Evolutionary conservation across 2,797 vertebrate genomes (phyloP), one percentile per base, ranked within the genome.

Genomic region (Spinibarbus caldwelli): DNA sequence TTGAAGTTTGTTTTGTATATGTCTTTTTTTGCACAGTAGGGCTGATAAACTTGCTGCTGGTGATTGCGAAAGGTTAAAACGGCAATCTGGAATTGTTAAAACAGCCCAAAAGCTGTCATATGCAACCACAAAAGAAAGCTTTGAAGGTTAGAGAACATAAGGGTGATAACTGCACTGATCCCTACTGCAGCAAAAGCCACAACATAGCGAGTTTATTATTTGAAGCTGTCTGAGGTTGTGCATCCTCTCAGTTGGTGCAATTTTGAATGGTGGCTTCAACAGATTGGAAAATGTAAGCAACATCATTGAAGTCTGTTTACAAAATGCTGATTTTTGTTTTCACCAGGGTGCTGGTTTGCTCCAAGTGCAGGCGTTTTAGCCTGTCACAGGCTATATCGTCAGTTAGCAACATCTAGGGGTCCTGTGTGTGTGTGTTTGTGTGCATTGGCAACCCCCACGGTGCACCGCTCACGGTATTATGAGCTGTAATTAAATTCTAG

Each of bases 241-340:
- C 26, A 70, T 38, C 45, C 34, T 84, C 34, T 43, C 62, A 67
- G 21, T 26, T 38, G 23, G 31, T 29, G 34, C 12, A 29, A 41
- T 67, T 84, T 38, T 68, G 43, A 36, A 77, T 84, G 36, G 45
- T 70, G 73, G 47, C 64, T 78, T 68, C n/a, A 54, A 84, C 73
- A 62, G 34, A 29, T 71, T 7, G 72, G 21, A 17, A 41, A 41
- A 21, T 84, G 62, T 43, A 67, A 84, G 64, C 62, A 70, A 70
- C 64, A 41, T 66, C 71, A 83, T 17, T 45, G 41, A 76, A 67
- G 43, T 26, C 19, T 57, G 73, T 84, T 84, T 67, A 78, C 82
- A 78, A 78, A 84, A 54, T 67, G 47, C 62, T 57, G 72, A 84
- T 84, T 84, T 78, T 54, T 78, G n/a, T 84, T 78, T 84, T 68